Conservation (phyloP, 2,888 invertebrate genomes). For the Conomelus anceps region DNA sequence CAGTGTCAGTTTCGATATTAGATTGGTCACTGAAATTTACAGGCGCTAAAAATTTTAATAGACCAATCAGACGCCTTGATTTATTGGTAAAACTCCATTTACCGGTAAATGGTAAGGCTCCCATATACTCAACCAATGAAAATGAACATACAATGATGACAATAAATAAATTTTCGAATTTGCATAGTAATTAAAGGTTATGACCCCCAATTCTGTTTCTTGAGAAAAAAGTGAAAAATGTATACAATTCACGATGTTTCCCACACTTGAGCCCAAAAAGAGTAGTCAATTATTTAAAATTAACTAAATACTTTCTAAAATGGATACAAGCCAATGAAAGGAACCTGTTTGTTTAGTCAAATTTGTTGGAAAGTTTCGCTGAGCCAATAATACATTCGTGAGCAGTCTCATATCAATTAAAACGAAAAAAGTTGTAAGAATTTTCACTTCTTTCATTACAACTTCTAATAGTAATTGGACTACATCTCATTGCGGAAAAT, state of each 20-base stretch:
- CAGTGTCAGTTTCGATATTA: no score
- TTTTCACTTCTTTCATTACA: background rate
- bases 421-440: background rate
- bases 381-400: background rate
- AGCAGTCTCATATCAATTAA: background rate
- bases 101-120: no score
- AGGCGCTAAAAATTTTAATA: no score
- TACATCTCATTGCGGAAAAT: background rate
- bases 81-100: no score
- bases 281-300: background rate
- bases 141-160: background rate
- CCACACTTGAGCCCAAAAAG: background rate
- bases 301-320: background rate
- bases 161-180: background rate
- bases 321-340: background rate
- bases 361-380: background rate
- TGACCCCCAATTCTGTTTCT: background rate
- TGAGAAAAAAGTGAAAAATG: background rate
- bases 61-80: no score
- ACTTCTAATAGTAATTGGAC: background rate
- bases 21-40: no score
- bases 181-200: background rate
- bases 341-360: background rate
- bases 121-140: background rate
- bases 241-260: background rate